Percentiles rank a stretch among this genome's conserved stretches.
phyloP scores from a whole-genome alignment of 2,888 invertebrate species.

The Agrochola lychnidis region DNA sequence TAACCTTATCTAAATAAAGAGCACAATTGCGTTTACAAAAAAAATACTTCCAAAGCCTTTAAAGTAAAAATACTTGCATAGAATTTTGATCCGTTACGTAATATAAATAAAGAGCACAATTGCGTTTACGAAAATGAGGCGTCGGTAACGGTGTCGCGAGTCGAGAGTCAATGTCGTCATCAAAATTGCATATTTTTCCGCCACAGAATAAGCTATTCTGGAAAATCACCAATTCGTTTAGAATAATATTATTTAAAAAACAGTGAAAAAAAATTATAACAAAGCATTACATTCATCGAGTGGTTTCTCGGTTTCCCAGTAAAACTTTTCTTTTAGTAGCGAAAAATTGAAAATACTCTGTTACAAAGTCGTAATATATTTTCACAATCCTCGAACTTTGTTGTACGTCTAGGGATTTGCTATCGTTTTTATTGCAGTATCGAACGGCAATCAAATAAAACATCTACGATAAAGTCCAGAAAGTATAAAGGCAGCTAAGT shows the following conservation, averaged over 20 bases:
- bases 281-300: slow-evolving; percentile 26
- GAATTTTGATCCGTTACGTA: no score
- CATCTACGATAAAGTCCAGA: slow-evolving; percentile 54
- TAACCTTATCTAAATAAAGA: no score
- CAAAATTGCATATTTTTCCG: no score
- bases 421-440: slow-evolving; percentile 61
- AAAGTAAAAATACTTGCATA: no score
- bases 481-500: slow-evolving; percentile 59
- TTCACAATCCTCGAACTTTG: slow-evolving; percentile 57
- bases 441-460: slow-evolving; percentile 61
- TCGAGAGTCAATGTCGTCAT: background rate
- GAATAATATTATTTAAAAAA: background rate
- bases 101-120: no score
- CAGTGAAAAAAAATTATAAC: background rate
- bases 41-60: no score
- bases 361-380: slow-evolving; percentile 58
- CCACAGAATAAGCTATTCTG: no score
- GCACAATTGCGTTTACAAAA: no score
- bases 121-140: no score
- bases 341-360: slow-evolving; percentile 59
- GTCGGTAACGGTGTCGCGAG: no score
- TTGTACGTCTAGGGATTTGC: slow-evolving; percentile 59
- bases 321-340: slow-evolving; percentile 44
- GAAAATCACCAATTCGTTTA: background rate
- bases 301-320: slow-evolving; percentile 19